Evolutionary conservation across 2,888 invertebrate genomes (phyloP).

Genomic region (Tiphia femorata): DNA sequence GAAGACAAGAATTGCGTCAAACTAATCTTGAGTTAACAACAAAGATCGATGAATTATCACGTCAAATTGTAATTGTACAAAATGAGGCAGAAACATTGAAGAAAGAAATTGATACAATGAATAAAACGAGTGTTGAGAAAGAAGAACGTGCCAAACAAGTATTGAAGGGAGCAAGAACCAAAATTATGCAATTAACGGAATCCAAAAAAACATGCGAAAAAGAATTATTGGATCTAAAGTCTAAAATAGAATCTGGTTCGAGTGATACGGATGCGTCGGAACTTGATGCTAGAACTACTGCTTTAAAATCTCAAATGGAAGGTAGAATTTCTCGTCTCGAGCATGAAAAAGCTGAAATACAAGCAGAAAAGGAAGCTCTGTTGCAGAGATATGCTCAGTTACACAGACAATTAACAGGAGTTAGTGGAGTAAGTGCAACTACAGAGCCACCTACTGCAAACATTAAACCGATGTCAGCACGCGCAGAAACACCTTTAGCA

Average conservation of each 20-base stretch:
- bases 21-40: slow-evolving; percentile 51
- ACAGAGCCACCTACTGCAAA: slow-evolving; percentile 86
- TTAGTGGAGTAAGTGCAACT: slow-evolving; percentile 71
- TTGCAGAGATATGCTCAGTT: slow-evolving; percentile 79
- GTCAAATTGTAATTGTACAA: slow-evolving; percentile 70
- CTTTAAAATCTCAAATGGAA: slow-evolving; percentile 80
- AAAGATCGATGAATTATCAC: slow-evolving; percentile 63
- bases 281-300: slow-evolving; percentile 70
- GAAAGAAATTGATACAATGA: slow-evolving; percentile 75
- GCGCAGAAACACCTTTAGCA: slow-evolving; percentile 88
- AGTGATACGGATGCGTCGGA: slow-evolving; percentile 61
- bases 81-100: slow-evolving; percentile 77
- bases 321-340: slow-evolving; percentile 78
- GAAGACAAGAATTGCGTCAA: slow-evolving; percentile 68
- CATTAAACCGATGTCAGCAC: slow-evolving; percentile 93
- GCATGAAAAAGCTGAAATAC: slow-evolving; percentile 79
- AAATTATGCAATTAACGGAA: slow-evolving; percentile 81
- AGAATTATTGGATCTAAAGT: slow-evolving; percentile 59
- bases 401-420: slow-evolving; percentile 79
- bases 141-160: slow-evolving; percentile 78
- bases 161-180: slow-evolving; percentile 80
- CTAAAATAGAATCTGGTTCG: slow-evolving; percentile 54
- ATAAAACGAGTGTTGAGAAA: slow-evolving; percentile 73
- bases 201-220: slow-evolving; percentile 73
- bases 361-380: slow-evolving; percentile 78